Conservation (phyloP, 2,888 invertebrate genomes). For the Steinernema carpocapsae region DNA sequence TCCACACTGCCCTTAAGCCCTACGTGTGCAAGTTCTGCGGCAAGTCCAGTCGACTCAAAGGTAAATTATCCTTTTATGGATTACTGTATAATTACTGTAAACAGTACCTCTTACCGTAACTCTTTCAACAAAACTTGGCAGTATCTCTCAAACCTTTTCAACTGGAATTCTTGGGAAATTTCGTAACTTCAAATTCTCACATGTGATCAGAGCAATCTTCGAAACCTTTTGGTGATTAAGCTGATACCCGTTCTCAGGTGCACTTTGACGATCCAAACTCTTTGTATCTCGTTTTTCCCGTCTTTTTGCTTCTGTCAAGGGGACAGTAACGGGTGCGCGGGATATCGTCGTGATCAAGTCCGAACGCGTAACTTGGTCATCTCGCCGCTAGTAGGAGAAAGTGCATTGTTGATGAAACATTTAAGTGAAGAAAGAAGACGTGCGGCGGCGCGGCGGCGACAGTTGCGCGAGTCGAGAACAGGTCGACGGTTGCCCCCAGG, state of each 20-base stretch:
- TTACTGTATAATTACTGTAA: neutral
- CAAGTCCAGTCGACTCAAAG: conserved; percentile 67
- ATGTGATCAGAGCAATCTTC: no score
- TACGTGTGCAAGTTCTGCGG: conserved; percentile 69
- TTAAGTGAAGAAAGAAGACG: conserved; percentile 18
- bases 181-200: no score
- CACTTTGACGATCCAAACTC: neutral
- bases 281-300: neutral
- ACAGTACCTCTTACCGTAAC: conserved; percentile 10
- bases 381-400: conserved; percentile 5
- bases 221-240: no score
- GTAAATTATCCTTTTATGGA: conserved; percentile 42
- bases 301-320: neutral
- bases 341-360: neutral
- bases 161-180: no score
- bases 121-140: neutral
- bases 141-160: neutral
- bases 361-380: conserved; percentile 17
- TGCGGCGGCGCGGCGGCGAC: neutral
- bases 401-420: conserved; percentile 33
- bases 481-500: conserved; percentile 27
- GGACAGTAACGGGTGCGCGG: conserved; percentile 8
- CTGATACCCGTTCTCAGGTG: no score
- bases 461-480: conserved; percentile 30
- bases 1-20: conserved; percentile 68